Conservation (phyloP, 2,888 invertebrate species). For the Harpalus rubripes region DNA sequence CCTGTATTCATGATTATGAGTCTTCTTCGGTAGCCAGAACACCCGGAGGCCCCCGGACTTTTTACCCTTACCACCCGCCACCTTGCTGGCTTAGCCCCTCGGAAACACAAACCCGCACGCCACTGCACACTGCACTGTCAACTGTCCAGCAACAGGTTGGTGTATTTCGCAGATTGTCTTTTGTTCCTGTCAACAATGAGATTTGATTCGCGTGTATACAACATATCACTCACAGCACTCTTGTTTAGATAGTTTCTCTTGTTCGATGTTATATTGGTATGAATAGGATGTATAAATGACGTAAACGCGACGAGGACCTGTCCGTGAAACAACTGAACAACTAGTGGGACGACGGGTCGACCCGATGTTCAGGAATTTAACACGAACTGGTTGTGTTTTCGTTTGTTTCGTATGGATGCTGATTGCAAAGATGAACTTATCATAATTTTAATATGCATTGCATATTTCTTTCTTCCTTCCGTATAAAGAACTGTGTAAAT, state of each 20-base stretch:
- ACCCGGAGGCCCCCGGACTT: constrained; percentile 66
- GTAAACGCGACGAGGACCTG: constrained; percentile 31
- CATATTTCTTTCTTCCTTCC: background rate
- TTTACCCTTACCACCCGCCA: constrained; percentile 69
- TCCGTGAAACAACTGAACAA: background rate
- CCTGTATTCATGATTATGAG: constrained; percentile 66
- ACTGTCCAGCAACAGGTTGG: constrained; percentile 31
- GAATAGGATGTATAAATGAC: constrained; percentile 29
- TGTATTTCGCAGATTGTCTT: constrained; percentile 13
- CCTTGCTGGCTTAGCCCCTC: constrained; percentile 61
- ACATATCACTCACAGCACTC: constrained; percentile 33
- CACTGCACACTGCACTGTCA: constrained; percentile 48
- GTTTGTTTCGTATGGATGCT: background rate
- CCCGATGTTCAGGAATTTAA: constrained; percentile 12
- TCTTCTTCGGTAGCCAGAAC: constrained; percentile 68
- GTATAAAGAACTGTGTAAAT: background rate
- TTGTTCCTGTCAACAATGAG: constrained; percentile 23
- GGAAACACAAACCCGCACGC: constrained; percentile 4
- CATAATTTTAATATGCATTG: background rate
- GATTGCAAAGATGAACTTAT: background rate
- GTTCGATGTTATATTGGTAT: constrained; percentile 12
- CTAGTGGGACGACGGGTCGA: constrained; percentile 7
- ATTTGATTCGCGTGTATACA: background rate
- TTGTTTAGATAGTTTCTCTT: constrained; percentile 9
- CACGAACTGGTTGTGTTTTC: constrained; percentile 30